Base-by-base conservation (phyloP, 2,113 vertebrate species). In the Tilapia sparmanii region DNA sequence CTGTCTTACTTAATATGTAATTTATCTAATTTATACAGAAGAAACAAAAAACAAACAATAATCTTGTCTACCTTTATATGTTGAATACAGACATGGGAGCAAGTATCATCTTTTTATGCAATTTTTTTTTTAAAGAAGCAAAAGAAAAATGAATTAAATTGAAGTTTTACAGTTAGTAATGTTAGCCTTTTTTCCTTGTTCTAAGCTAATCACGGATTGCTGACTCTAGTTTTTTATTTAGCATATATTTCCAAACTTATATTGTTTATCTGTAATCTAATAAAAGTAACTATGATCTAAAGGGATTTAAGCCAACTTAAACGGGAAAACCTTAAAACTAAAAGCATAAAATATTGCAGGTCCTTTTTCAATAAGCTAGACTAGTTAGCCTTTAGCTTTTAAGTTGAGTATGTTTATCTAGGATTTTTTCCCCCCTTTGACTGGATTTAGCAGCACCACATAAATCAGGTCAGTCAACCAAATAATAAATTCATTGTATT, bases 241-340 rank as follows among this genome's bases (percentile, higher is more conserved):
- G 63, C 8, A 45, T 73, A 15, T 45, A 18, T 45, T 10, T 45
- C 66, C 3, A 73, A 26, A 45, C 0, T 0, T 9, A 40, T 42
- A 24, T 24, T 71, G 1, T 71, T 15, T 71, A 42, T 42, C n/a
- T 71, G 35, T 42, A 71, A 42, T 24, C n/a, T 40, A 71, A 42
- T 42, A 42, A 40, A 71, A 42, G 5, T 24, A 71, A 42, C n/a
- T 40, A 0, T 16, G n/a, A 4, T 71, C 18, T 42, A 71, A 42
- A 0, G 0, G 35, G 13, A 40, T 42, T 42, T 6, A 42, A 42
- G n/a, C 5, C n/a, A 71, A 71, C 0, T 24, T 42, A 42, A 71
- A 45, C 38, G 4, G 13, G 5, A 73, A 42, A 73, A 7, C 13
- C 38, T 1, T 45, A 22, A 66, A 66, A 38, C 4, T 45, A 0